Conservation (phyloP, 2,797 vertebrate genomes). For the Melanogrammus aeglefinus region DNA sequence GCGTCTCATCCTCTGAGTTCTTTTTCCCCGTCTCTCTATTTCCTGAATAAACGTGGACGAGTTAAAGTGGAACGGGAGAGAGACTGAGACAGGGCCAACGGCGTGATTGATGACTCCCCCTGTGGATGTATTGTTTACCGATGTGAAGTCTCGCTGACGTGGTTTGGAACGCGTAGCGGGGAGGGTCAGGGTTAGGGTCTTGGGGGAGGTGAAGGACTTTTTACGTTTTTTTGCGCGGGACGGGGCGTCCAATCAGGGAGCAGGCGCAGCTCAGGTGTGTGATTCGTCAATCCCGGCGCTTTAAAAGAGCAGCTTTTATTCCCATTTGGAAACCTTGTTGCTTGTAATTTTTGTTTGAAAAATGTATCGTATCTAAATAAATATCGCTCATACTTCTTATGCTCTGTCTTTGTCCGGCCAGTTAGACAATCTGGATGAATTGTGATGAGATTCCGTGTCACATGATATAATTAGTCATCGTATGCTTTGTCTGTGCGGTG, state of each 20-base stretch:
- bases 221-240: conserved; percentile 45
- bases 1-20: background rate
- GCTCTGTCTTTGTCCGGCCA: background rate
- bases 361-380: background rate
- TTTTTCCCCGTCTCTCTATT: background rate
- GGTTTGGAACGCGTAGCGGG: conserved; percentile 28
- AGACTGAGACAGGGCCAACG: conserved; percentile 29
- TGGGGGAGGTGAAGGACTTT: conserved; percentile 21
- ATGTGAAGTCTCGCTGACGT: conserved; percentile 30
- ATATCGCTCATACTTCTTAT: background rate
- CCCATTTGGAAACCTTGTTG: too few relatives aligned
- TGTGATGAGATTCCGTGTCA: background rate
- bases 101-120: conserved; percentile 36
- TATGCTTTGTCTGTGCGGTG: background rate
- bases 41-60: background rate
- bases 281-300: conserved; percentile 26
- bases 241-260: background rate
- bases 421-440: background rate
- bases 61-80: background rate
- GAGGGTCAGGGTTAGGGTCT: too few relatives aligned
- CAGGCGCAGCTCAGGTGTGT: conserved; percentile 31
- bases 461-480: background rate
- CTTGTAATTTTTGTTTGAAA: background rate
- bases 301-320: too few relatives aligned
- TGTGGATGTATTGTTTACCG: conserved; percentile 32